phyloP scores from a whole-genome alignment of 2,113 vertebrate species.

The Grammatotria lemairii region DNA sequence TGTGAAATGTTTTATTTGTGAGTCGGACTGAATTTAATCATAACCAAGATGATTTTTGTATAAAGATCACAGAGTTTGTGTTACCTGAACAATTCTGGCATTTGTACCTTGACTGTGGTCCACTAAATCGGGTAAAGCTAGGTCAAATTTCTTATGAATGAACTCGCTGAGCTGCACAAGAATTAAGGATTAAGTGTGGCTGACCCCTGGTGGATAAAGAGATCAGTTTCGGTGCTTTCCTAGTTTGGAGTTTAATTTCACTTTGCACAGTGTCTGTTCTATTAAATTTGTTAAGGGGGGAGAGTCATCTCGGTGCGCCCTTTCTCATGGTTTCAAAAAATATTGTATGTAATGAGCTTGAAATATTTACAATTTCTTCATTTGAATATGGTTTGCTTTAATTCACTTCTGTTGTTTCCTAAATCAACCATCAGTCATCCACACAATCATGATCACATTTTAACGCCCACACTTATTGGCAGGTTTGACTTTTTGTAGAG shows the following conservation, averaged over 20 bases:
- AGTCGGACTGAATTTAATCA: background rate
- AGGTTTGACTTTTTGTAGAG: background rate
- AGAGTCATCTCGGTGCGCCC: rapidly evolving
- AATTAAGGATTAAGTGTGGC: background rate
- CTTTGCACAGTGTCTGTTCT: background rate
- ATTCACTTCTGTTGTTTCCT: background rate
- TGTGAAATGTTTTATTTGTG: background rate
- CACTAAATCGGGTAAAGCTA: background rate
- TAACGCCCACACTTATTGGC: background rate
- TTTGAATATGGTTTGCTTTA: background rate
- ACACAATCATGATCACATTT: background rate
- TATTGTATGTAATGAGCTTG: background rate
- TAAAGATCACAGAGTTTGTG: background rate
- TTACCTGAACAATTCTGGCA: background rate
- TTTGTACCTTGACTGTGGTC: background rate
- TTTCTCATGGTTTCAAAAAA: background rate
- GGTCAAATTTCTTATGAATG: background rate
- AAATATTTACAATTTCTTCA: background rate
- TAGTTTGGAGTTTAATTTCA: background rate
- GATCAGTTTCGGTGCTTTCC: background rate
- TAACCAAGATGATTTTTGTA: background rate
- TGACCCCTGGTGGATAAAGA: constrained; percentile 42
- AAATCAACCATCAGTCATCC: background rate
- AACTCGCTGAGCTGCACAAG: background rate
- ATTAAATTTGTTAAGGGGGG: background rate